phyloP scores from a whole-genome alignment of 2,797 vertebrate species.

The Sardinella longiceps region DNA sequence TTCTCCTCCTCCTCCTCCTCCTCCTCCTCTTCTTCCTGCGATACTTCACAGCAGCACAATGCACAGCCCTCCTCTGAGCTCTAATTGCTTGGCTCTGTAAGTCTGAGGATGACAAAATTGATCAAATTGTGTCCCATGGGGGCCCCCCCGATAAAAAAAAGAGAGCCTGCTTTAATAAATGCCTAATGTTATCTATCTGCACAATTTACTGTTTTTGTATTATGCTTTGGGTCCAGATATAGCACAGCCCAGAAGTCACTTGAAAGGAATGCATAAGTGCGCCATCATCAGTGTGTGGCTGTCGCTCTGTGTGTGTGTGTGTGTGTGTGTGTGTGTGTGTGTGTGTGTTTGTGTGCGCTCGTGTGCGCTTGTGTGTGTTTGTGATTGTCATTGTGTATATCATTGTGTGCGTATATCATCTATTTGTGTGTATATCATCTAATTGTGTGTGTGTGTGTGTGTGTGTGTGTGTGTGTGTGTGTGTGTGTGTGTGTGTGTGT shows the following conservation, averaged over 20 bases:
- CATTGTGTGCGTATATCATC: background rate
- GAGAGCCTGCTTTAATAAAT: slow-evolving; percentile 63
- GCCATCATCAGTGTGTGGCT: background rate
- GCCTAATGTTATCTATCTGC: slow-evolving; percentile 71
- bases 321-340: slow-evolving; percentile 12
- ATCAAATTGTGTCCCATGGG: slow-evolving; percentile 68
- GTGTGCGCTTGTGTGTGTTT: background rate
- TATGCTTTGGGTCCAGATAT: slow-evolving; percentile 47
- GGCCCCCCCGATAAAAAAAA: slow-evolving; percentile 47
- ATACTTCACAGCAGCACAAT: slow-evolving; percentile 51
- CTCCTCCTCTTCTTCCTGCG: background rate
- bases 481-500: background rate
- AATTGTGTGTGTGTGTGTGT: background rate
- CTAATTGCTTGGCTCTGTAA: slow-evolving; percentile 72
- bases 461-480: background rate
- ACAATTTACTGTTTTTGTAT: slow-evolving; percentile 53
- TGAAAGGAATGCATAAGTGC: background rate
- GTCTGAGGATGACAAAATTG: slow-evolving; percentile 70
- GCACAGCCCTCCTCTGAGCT: slow-evolving; percentile 54
- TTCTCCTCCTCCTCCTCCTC: background rate
- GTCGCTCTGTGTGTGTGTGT: background rate
- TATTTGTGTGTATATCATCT: too few species aligned
- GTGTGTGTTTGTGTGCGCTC: background rate
- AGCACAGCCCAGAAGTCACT: slow-evolving; percentile 45
- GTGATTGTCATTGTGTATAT: slow-evolving; percentile 14